Base-by-base conservation (phyloP, 1,140 invertebrate species). In the Macrotrachela quadricornifera region DNA sequence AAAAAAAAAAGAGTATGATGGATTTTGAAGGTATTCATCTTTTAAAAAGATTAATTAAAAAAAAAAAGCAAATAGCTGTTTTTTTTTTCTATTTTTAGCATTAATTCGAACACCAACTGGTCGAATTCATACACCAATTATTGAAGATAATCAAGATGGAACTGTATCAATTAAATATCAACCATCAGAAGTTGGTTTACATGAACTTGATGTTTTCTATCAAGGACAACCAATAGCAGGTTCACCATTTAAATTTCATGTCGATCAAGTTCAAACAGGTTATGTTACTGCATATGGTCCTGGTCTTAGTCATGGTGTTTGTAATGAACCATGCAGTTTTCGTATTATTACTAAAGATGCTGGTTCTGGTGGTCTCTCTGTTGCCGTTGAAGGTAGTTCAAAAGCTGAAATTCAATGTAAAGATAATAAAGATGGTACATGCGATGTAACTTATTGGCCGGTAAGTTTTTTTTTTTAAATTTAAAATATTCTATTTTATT, bases 331-430 rank as follows among this genome's bases (percentile, higher is more conserved):
- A 0, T 80, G 79, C 61, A 81, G 83, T 63, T 97, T 97, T 69
- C 92, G 82, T 49, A 94, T 97, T 65, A 88, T 85, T 55, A 95
- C 90, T 40, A 95, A 94, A 71, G 86, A 87, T 56, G 85, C 87
- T 49, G 86, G 85, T 39, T 83, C 85, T 41, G 83, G 85, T 55
- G 85, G 84, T 30, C 72, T 91, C n/a, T 82, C 82, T 4, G 78
- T 91, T 71, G 82, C 85, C 44, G 84, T 92, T 1, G 86, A 92
- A 71, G 88, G 88, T 18, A 86, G 87, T 10, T 86, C 83, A 69
- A 91, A 94, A 68, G 85, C 86, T 50, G 85, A 92, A 65, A 85
- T 88, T 60, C 80, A 77, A 16, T 91, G 84, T 60, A 80, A 85
- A 58, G 87, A 94, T 66, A 91, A 91, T 71, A 88, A 88, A 69